Conservation (phyloP, 30 jellyfish, hydroid and myxozoan genomes). For the Hydractinia symbiolongicarpus region DNA sequence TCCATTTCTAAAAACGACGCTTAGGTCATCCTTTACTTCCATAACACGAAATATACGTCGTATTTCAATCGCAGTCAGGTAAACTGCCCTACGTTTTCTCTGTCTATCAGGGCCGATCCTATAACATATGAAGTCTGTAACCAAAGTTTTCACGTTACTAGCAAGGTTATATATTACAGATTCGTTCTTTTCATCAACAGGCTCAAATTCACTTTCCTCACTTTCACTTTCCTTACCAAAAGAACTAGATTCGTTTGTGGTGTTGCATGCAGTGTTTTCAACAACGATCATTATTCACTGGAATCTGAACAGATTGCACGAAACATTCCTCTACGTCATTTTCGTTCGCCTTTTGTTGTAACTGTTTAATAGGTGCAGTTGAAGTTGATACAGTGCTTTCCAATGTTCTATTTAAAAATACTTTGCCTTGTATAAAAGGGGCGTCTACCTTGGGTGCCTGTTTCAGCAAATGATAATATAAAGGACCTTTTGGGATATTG, state of each 20-base stretch:
- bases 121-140: not conserved
- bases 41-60: not conserved
- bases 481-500: not conserved
- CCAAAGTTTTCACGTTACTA: not conserved
- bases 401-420: not conserved
- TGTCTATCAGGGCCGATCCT: constrained; percentile 7
- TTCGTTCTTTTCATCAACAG: not conserved
- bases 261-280: too few species aligned
- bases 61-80: not conserved
- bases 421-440: not conserved
- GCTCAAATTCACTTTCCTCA: constrained; percentile 7
- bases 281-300: not conserved
- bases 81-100: constrained; percentile 3
- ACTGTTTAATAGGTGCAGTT: not conserved
- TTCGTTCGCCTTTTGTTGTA: not conserved
- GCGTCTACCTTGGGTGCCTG: too few species aligned
- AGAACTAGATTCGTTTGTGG: too few species aligned
- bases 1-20: not conserved
- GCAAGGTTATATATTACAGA: not conserved
- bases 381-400: not conserved
- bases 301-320: not conserved
- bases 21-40: not conserved
- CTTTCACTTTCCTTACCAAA: not conserved
- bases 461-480: not conserved
- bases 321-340: not conserved